phyloP scores from a whole-genome alignment of 2,888 invertebrate genomes.

The Drosophila stalkeri region DNA sequence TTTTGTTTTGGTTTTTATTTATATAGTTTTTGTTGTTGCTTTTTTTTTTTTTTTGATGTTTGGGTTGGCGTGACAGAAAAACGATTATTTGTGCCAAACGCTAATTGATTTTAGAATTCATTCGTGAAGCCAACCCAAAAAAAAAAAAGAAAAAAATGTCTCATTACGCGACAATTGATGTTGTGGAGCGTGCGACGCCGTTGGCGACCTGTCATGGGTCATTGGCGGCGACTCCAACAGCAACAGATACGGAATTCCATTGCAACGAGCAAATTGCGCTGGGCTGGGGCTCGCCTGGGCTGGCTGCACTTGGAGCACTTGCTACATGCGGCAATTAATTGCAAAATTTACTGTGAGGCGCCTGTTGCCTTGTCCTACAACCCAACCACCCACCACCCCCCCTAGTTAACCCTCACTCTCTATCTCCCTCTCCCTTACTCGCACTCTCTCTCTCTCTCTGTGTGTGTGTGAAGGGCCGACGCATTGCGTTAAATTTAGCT shows the following conservation, averaged over 20 bases:
- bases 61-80: slow-evolving; percentile 79
- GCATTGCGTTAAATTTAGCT: slow-evolving; percentile 59
- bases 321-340: slow-evolving; percentile 68
- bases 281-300: not conserved
- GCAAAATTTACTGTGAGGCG: slow-evolving; percentile 59
- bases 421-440: not conserved
- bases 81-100: slow-evolving; percentile 82
- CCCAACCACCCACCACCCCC: not conserved
- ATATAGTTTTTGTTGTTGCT: slow-evolving; percentile 1
- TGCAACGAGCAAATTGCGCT: slow-evolving; percentile 15
- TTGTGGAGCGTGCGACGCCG: slow-evolving; percentile 60
- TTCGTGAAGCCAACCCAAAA: slow-evolving; percentile 56
- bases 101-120: slow-evolving; percentile 84
- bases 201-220: slow-evolving; percentile 83
- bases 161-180: slow-evolving; percentile 84
- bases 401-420: no score
- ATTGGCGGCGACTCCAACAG: slow-evolving; percentile 67
- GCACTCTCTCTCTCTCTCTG: not conserved
- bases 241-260: slow-evolving; percentile 7
- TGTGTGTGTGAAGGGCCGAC: slow-evolving; percentile 11
- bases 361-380: slow-evolving; percentile 35
- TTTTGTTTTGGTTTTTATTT: slow-evolving; percentile 20
- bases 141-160: slow-evolving; percentile 48
- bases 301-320: slow-evolving; percentile 25
- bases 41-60: slow-evolving; percentile 46